phyloP scores from a whole-genome alignment of 2,113 vertebrate species.

The Mormyrus iriodes region DNA sequence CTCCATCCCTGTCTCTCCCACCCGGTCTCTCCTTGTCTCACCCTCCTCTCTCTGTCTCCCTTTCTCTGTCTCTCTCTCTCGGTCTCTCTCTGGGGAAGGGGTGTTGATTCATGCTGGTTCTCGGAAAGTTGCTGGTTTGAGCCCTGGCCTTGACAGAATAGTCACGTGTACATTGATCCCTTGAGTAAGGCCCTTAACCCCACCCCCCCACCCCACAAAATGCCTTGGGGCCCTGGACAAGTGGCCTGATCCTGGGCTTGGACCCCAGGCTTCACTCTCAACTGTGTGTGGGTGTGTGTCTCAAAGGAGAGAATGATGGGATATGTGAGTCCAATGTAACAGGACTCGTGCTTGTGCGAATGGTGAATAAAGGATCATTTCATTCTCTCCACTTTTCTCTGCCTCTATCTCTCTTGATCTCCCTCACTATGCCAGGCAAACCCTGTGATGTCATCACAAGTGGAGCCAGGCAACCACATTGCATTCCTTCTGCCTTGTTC shows the following conservation, averaged over 20 bases:
- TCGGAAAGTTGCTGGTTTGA: background rate
- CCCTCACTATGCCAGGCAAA: slow-evolving; percentile 20
- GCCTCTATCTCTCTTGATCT: background rate
- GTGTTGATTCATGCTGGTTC: no score
- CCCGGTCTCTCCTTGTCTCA: no score
- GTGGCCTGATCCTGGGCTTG: background rate
- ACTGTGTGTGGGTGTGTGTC: background rate
- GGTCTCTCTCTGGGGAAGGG: no score
- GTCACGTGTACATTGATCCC: background rate
- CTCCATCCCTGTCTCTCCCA: background rate
- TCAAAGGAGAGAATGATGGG: background rate
- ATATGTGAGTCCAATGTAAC: background rate
- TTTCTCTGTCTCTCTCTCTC: no score
- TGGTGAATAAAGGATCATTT: background rate
- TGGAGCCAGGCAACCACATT: slow-evolving; percentile 54
- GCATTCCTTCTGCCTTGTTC: slow-evolving; percentile 46
- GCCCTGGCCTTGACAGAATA: background rate
- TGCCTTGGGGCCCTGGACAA: background rate
- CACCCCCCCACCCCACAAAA: no score
- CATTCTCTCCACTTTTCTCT: background rate
- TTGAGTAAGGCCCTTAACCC: background rate
- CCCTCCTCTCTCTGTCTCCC: no score
- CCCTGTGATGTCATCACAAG: slow-evolving; percentile 46
- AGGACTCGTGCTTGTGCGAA: background rate
- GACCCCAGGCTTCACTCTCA: background rate